Base-by-base conservation (phyloP, 2,888 invertebrate genomes). In the Cheilosia variabilis region DNA sequence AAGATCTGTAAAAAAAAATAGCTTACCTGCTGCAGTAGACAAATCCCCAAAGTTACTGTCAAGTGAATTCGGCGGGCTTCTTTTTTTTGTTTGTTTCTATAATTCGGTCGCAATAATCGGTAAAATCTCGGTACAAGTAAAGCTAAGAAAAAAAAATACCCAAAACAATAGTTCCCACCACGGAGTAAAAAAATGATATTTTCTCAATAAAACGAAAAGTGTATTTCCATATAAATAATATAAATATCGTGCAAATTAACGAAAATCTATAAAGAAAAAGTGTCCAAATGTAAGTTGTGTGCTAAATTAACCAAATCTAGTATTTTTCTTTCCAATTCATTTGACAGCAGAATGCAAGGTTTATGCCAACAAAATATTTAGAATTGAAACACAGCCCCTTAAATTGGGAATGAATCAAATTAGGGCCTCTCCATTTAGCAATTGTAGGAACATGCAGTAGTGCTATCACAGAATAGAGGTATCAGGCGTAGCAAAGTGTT, bases 371-470 rank as follows among this genome's bases (percentile, higher is more conserved):
- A 50, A 50, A 50, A 6, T 22, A 10, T 3, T 47, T 27, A 6
- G 6, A 27, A 27, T 27, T 5, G 0, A 5, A 5, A 55, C 22
- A 37, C 7, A 5, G 72, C 72, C 80, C 72, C 45, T n/a, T n/a
- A 71, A 75, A 71, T 79, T 84, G 66, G 79, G 84, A 71, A 84
- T 75, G 79, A 84, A 79, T 84, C 75, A 60, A 84, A 71, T 84
- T 84, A 80, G 79, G 84, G 84, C 71, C 72, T 72, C 58, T 53
- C 10, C 4, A 19, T 58, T 58, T 7, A 37, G 10, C 58, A 2
- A 31, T 47, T 24, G 45, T 43, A 17, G 52, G 57, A 71, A 58
- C 31, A 41, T 77, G 68, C 62, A 77, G 65, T 72, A 37, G 73
- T 69, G n/a, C n/a, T n/a, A 55, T 41, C 47, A 31, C 41, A 27